phyloP scores from a whole-genome alignment of 2,797 vertebrate species.

The Hybognathus amarus region DNA sequence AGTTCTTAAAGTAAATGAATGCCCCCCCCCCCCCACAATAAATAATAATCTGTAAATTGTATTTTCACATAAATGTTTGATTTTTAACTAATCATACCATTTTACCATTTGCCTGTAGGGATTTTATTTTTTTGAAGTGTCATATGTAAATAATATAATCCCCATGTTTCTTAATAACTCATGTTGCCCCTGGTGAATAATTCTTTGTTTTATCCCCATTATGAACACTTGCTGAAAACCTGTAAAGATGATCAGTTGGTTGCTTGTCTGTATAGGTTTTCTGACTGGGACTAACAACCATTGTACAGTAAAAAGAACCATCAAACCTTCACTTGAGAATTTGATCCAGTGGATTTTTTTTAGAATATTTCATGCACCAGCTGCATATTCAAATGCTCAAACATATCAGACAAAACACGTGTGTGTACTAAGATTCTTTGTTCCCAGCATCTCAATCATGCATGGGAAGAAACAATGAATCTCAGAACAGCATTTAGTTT shows the following conservation, averaged over 20 bases:
- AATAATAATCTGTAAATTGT: conserved; percentile 13
- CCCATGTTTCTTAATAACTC: conserved; percentile 4
- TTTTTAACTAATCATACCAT: background rate
- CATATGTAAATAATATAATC: conserved; percentile 4
- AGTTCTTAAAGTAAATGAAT: background rate
- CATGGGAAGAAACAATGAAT: conserved; percentile 2
- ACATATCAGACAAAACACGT: conserved; percentile 1
- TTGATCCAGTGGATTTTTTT: background rate
- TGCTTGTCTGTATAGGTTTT: conserved; percentile 12
- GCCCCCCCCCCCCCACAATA: background rate
- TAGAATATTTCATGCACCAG: background rate
- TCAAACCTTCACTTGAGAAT: background rate
- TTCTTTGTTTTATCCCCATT: background rate
- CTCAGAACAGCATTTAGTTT: too few species aligned
- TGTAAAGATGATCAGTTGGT: conserved; percentile 7
- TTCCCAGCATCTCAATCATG: conserved; percentile 8
- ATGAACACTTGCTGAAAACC: background rate
- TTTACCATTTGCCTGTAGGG: background rate
- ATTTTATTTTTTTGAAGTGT: background rate
- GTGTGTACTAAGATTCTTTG: background rate
- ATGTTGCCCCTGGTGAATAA: background rate
- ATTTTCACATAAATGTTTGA: conserved; percentile 4
- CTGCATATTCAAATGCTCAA: background rate
- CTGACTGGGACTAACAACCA: background rate
- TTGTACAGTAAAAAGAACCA: background rate